These are phyloP conservation scores for Grus americana DNA, from an alignment of 2,113 vertebrate genomes.

Conservation along the genomic window DNA sequence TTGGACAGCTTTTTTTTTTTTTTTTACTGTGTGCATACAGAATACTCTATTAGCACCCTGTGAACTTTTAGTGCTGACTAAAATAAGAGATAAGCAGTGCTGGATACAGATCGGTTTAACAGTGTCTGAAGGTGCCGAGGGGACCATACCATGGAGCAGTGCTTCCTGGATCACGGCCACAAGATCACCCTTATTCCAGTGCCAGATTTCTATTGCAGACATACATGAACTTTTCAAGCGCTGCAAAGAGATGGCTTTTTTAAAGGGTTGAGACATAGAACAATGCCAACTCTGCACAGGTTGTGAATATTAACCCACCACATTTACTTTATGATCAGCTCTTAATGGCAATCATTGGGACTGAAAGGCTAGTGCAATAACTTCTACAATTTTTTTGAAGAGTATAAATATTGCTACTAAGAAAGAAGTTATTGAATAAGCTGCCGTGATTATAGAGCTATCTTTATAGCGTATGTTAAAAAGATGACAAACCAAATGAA, in stretches of 20 bases:
- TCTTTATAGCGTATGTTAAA: background rate
- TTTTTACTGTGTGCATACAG: background rate
- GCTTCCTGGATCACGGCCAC: background rate
- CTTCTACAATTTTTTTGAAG: background rate
- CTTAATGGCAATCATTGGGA: background rate
- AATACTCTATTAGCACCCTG: background rate
- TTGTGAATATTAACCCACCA: background rate
- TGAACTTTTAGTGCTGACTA: background rate
- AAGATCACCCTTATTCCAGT: background rate
- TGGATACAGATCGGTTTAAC: background rate
- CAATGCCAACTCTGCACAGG: background rate
- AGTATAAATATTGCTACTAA: constrained; percentile 56
- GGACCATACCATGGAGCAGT: background rate
- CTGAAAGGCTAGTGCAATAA: background rate
- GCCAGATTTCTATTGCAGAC: background rate
- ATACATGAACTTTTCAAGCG: background rate
- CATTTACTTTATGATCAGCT: background rate
- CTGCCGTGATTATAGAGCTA: background rate
- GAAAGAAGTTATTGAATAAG: background rate
- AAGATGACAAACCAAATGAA: background rate
- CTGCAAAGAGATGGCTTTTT: background rate
- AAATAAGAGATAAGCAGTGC: background rate
- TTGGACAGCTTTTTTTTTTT: background rate
- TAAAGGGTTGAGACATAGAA: background rate
- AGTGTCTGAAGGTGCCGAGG: background rate